Base-by-base conservation (phyloP, 64 coral and sea anemone genomes). In the Montipora efflorescens region DNA sequence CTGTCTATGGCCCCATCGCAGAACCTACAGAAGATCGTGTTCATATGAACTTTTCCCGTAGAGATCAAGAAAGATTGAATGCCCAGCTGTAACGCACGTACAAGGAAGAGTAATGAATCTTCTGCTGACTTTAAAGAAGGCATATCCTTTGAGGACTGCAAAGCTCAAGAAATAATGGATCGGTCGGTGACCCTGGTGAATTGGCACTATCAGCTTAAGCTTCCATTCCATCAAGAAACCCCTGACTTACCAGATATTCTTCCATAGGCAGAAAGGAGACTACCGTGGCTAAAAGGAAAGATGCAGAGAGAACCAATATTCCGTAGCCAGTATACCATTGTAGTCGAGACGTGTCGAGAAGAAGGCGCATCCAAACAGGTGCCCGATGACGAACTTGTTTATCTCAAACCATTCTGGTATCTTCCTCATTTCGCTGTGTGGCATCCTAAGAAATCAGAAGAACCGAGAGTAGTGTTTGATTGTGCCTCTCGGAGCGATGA, bases 211-310 rank as follows among this genome's bases (percentile, higher is more conserved):
- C 87, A 95, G 36, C 14, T 90, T 18, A 90, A 77, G 14, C 66
- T 96, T 48, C 96, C 92, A 7, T 98, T 98, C 45, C 88, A 84
- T 50, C 50, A 94, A 47, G 89, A 94, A 16, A 59, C 43, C 11
- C 89, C 96, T 8, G 79, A 90, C 67, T 74, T 95, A 57, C 96
- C 96, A 28, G 96, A 55, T 9, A 97, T 89, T 82, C 53, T 74
- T 16, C 48, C 69, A 47, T 57, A 78, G 8, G 92, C 92, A 13
- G 66, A 85, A 83, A 98, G 83, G 9, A 92, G 86, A 83, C 52
- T 92, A 6, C 64, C 19, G 28, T 96, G 70, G 76, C 57, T 92
- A 46, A 87, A 89, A 79, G 62, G 82, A 36, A 95, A 77, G 84
- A 78, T 92, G 46, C 77, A 83, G 67, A 96, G 76, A 47, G 90